These are phyloP conservation scores for Metellina segmentata DNA, from an alignment of 2,888 invertebrate species.

Conservation along the genomic window DNA sequence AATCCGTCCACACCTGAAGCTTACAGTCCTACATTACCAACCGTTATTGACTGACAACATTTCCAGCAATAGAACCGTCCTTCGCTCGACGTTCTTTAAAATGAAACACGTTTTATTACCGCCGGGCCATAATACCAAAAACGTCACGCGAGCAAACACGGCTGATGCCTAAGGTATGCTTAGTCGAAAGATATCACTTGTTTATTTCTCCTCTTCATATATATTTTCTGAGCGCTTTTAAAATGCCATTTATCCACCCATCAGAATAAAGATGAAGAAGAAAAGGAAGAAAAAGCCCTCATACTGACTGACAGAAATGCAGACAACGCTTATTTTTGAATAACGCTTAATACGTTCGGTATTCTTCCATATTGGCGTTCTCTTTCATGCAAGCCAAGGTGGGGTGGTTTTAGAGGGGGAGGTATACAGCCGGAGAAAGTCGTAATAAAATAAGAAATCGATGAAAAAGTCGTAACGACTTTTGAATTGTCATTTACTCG, in stretches of 20 bases:
- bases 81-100: neutral
- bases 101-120: neutral
- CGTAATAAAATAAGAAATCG: constrained; percentile 76
- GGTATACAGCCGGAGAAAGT: constrained; percentile 41
- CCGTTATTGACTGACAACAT: neutral
- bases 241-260: constrained; percentile 30
- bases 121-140: neutral
- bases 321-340: constrained; percentile 49
- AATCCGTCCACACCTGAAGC: too few relatives aligned
- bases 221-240: constrained; percentile 34
- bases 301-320: constrained; percentile 19
- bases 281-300: neutral
- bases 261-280: neutral
- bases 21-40: neutral
- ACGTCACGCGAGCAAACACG: neutral
- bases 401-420: constrained; percentile 13
- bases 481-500: constrained; percentile 75
- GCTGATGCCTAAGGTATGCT: neutral
- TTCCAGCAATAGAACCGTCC: neutral
- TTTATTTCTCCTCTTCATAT: constrained; percentile 5
- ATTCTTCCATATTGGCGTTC: constrained; percentile 50
- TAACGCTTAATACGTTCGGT: constrained; percentile 53
- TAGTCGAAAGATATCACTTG: neutral
- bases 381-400: neutral
- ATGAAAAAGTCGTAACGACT: constrained; percentile 75